Conservation (phyloP, 2,888 invertebrate species). For the Drosophila kanekoi region DNA sequence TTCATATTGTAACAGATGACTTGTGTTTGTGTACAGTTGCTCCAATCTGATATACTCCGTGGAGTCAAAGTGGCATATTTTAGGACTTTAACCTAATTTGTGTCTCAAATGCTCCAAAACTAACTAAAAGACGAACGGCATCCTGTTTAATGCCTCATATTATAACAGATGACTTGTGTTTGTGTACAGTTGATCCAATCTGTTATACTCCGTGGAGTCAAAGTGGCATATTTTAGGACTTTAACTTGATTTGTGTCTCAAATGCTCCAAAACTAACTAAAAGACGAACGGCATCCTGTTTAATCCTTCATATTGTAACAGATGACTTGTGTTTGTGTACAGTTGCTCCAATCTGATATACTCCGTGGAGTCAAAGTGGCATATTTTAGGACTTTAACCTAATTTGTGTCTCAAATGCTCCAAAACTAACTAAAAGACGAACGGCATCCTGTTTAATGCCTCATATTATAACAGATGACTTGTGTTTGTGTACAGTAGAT, state of each 20-base stretch:
- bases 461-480: conserved; percentile 51
- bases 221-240: conserved; percentile 57
- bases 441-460: conserved; percentile 45
- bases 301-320: conserved; percentile 43
- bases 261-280: conserved; percentile 48
- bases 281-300: conserved; percentile 51
- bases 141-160: conserved; percentile 18
- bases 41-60: conserved; percentile 5
- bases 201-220: conserved; percentile 41
- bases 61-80: conserved; percentile 57
- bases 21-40: conserved; percentile 43
- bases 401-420: conserved; percentile 53
- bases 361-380: conserved; percentile 43
- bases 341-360: conserved; percentile 4
- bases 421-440: conserved; percentile 27
- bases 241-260: conserved; percentile 54
- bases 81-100: conserved; percentile 2
- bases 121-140: conserved; percentile 25
- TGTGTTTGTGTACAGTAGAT: conserved; percentile 36
- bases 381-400: conserved; percentile 12
- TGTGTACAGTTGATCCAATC: conserved; percentile 16
- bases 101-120: conserved; percentile 55
- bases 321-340: conserved; percentile 54
- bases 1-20: conserved; percentile 52
- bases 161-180: conserved; percentile 35